Conservation (phyloP, 2,797 vertebrate species). For the Sparidentex hasta region DNA sequence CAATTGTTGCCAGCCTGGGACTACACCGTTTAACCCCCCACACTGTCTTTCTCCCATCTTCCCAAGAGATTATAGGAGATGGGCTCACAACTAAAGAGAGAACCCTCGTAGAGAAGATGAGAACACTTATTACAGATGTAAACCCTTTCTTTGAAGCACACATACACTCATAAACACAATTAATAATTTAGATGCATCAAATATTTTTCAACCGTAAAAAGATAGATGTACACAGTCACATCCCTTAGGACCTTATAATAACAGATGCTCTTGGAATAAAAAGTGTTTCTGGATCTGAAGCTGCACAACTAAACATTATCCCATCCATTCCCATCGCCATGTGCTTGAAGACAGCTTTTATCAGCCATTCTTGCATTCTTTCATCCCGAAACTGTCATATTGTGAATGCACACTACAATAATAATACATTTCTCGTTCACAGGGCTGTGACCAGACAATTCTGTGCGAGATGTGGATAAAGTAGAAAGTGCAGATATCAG, state of each 20-base stretch:
- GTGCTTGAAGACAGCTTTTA: conserved; percentile 24
- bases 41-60: conserved; percentile 37
- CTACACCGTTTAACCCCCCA: conserved; percentile 51
- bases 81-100: conserved; percentile 32
- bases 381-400: conserved; percentile 40
- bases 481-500: conserved; percentile 79
- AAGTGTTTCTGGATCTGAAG: conserved; percentile 25
- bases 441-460: conserved; percentile 68
- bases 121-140: conserved; percentile 39
- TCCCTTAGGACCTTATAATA: not conserved
- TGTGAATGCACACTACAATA: conserved; percentile 66
- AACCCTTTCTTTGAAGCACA: conserved; percentile 17
- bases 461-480: conserved; percentile 49
- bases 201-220: conserved; percentile 20
- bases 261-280: not conserved
- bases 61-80: conserved; percentile 43
- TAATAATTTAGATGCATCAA: conserved; percentile 3
- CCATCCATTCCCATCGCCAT: conserved; percentile 32
- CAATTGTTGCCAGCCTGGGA: conserved; percentile 51
- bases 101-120: conserved; percentile 31
- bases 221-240: not conserved
- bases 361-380: conserved; percentile 31
- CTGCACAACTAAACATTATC: conserved; percentile 25
- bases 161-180: conserved; percentile 17
- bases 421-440: conserved; percentile 63